Evolutionary conservation across 2,113 vertebrate genomes (phyloP).

Genomic region (Barnardius zonarius): DNA sequence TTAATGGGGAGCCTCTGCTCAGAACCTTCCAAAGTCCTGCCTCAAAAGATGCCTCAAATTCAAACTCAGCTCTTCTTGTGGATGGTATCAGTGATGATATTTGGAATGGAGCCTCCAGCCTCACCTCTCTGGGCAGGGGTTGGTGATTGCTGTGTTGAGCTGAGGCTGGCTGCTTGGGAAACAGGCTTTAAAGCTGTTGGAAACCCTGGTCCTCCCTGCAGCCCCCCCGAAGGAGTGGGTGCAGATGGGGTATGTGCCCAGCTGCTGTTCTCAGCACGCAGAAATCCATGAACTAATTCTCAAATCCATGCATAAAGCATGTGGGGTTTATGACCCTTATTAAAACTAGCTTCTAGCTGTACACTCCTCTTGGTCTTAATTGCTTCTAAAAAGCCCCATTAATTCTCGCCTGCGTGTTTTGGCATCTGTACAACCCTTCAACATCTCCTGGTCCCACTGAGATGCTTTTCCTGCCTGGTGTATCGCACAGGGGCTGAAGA

Average conservation of each 20-base stretch:
- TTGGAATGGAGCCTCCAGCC: not conserved
- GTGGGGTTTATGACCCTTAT: not conserved
- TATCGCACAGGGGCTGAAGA: not conserved
- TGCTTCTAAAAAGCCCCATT: not conserved
- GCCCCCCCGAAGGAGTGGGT: accelerated
- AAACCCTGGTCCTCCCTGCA: accelerated
- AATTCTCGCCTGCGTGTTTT: not conserved
- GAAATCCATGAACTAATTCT: not conserved
- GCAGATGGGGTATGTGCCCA: not conserved
- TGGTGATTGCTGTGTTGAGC: not conserved
- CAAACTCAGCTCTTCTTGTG: not conserved
- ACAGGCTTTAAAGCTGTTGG: accelerated
- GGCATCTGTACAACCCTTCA: not conserved
- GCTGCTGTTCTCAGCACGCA: not conserved
- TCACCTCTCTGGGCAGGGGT: accelerated
- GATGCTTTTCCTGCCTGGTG: not conserved
- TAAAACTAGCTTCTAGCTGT: not conserved
- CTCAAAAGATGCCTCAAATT: not conserved
- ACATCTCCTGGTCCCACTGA: not conserved
- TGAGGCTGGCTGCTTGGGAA: not conserved
- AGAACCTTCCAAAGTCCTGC: not conserved
- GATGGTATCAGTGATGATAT: too few species aligned
- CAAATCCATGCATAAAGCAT: accelerated
- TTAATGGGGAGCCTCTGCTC: not conserved
- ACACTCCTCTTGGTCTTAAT: not conserved